phyloP scores from a whole-genome alignment of 2,888 invertebrate genomes.

The Oscheius sp. region DNA sequence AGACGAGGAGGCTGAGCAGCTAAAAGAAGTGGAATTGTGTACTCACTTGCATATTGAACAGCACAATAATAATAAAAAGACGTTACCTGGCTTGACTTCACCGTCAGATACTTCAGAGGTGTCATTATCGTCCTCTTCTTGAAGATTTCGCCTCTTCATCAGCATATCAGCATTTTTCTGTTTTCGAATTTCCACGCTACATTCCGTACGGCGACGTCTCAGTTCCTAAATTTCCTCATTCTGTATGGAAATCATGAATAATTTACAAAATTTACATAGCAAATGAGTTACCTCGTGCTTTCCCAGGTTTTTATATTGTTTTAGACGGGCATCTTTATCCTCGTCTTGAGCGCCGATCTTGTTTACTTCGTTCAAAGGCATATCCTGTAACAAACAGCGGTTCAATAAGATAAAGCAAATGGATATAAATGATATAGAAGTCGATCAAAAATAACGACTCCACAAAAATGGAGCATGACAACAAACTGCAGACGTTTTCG shows the following conservation, averaged over 20 bases:
- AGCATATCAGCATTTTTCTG: conserved; percentile 92
- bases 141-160: conserved; percentile 79
- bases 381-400: conserved; percentile 21
- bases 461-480: background rate
- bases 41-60: too few relatives aligned
- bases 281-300: conserved; percentile 61
- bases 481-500: background rate
- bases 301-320: conserved; percentile 68
- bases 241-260: background rate
- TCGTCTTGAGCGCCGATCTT: conserved; percentile 20
- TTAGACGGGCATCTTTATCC: conserved; percentile 50
- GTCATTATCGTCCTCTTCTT: conserved; percentile 48
- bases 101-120: conserved; percentile 38
- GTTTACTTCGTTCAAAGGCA: conserved; percentile 44
- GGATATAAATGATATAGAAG: background rate
- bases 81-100: background rate
- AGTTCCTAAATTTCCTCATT: conserved; percentile 80
- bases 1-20: conserved; percentile 25
- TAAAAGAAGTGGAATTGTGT: too few relatives aligned
- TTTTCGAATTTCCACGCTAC: conserved; percentile 90
- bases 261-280: background rate
- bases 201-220: conserved; percentile 87
- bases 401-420: background rate
- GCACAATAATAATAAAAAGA: too few relatives aligned
- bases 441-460: background rate